Evolutionary conservation across 2,888 invertebrate species (phyloP), one percentile per base, ranked within the genome.

Genomic region (Sinodicranocentrus sp.): DNA sequence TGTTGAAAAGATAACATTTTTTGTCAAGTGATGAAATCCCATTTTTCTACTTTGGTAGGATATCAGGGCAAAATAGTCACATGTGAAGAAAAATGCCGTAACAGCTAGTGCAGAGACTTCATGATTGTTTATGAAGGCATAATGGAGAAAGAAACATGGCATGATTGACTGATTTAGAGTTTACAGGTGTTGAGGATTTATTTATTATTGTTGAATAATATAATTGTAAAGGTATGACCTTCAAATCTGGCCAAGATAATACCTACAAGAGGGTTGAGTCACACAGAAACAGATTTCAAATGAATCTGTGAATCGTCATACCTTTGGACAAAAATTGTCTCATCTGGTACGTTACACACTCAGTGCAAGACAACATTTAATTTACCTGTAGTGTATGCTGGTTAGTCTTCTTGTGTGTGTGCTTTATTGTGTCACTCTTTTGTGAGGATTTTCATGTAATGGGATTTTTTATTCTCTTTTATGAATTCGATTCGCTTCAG

Each of bases 401-500:
- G 33, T 33, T 33, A 23, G 54, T 21, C 25, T 57, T 23, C n/a
- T n/a, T 57, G 25, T 25, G 10, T 57, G 78, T 79, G 79, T 78
- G 78, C 48, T 79, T 79, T 79, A 72, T 79, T 79, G 78, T 78
- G 39, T 39, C 33, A 6, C 33, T 28, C 72, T 43, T 72, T 79
- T 79, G 79, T 79, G 39, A 79, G 71, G 72, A 79, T 67, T 54
- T n/a, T n/a, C n/a, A n/a, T n/a, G 28, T 73, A 72, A 72, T 80
- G 73, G 54, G 43, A 80, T 59, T 80, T 80, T 68, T 52, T 67
- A 52, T 77, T 59, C 48, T 48, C 67, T 26, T 33, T 19, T 76
- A 70, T 78, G 70, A 70, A 73, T 73, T 68, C 54, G 73, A 73
- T 80, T 57, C 80, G 80, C 80, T 80, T 80, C 65, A 73, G 80